Evolutionary conservation across 2,797 vertebrate genomes (phyloP).

Genomic region (Chelonia mydas): DNA sequence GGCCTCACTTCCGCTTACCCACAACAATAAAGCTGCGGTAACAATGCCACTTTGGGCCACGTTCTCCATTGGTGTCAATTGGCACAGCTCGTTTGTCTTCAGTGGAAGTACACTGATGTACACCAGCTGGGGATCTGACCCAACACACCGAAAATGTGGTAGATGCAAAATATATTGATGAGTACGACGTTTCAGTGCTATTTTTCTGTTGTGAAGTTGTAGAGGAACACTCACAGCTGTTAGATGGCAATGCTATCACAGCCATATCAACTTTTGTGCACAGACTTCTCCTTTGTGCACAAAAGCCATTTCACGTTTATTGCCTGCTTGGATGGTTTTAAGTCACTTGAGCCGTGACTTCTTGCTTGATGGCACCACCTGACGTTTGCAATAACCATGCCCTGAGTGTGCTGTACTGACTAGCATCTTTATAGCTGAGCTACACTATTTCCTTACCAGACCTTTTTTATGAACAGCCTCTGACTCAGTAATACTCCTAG

Average conservation of each 20-base stretch:
- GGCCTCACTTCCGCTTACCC: background rate
- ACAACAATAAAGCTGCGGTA: background rate
- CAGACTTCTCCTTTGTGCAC: background rate
- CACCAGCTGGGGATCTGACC: background rate
- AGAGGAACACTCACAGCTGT: background rate
- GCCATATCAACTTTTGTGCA: background rate
- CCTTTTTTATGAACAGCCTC: slow-evolving; percentile 21
- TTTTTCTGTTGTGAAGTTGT: background rate
- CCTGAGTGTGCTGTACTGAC: background rate
- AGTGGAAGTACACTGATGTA: background rate
- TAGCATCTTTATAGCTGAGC: background rate
- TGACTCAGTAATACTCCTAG: slow-evolving; percentile 30
- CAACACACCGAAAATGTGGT: background rate
- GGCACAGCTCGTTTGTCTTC: background rate
- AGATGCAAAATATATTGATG: background rate
- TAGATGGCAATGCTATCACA: background rate
- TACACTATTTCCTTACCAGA: background rate
- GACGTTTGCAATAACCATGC: background rate
- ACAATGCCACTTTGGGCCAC: background rate
- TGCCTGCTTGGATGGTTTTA: background rate
- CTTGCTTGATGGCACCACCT: background rate
- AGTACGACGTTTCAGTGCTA: background rate
- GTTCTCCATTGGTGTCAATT: background rate
- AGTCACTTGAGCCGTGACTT: background rate
- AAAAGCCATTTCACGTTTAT: background rate